A percentile compares a stretch with the other conserved stretches of the same genome.
Evolutionary conservation across 2,888 invertebrate genomes (phyloP).

Genomic region (Dynastes maya): DNA sequence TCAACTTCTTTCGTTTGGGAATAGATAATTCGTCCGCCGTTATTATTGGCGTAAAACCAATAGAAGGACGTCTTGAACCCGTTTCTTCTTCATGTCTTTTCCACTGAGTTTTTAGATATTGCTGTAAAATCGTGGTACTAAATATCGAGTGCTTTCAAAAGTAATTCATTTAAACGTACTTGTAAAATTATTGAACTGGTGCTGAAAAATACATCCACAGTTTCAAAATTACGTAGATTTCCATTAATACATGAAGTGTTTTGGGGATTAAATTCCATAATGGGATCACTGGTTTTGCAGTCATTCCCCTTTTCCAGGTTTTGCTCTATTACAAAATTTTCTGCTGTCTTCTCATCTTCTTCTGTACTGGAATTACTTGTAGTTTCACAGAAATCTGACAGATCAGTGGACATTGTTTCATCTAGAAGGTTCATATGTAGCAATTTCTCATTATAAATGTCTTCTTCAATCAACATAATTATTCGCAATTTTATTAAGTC

Average conservation of each 20-base stretch:
- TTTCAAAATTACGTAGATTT: conserved; percentile 15
- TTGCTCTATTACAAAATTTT: not conserved
- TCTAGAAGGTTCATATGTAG: conserved; percentile 6
- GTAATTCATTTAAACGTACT: conserved; percentile 12
- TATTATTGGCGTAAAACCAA: not conserved
- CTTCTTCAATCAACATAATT: conserved; percentile 43
- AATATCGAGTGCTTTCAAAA: not conserved
- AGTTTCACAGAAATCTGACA: conserved; percentile 33
- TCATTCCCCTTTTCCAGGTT: not conserved
- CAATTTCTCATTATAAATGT: conserved; percentile 43
- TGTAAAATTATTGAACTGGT: conserved; percentile 37
- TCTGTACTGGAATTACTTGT: conserved; percentile 20
- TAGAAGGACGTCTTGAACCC: conserved; percentile 1
- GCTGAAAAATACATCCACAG: conserved; percentile 40
- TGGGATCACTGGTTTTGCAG: not conserved
- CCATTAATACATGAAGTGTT: not conserved
- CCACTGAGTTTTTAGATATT: conserved; percentile 16
- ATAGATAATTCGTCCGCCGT: not conserved
- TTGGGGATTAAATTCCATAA: not conserved
- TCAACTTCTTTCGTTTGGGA: not conserved
- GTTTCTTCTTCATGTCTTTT: not conserved
- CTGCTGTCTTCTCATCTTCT: conserved; percentile 10
- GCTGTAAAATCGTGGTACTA: conserved; percentile 15
- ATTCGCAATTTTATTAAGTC: conserved; percentile 46
- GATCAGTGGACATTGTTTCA: conserved; percentile 1